Evolutionary conservation across 2,888 invertebrate genomes (phyloP).

Genomic region (Metopia argyrocephala): DNA sequence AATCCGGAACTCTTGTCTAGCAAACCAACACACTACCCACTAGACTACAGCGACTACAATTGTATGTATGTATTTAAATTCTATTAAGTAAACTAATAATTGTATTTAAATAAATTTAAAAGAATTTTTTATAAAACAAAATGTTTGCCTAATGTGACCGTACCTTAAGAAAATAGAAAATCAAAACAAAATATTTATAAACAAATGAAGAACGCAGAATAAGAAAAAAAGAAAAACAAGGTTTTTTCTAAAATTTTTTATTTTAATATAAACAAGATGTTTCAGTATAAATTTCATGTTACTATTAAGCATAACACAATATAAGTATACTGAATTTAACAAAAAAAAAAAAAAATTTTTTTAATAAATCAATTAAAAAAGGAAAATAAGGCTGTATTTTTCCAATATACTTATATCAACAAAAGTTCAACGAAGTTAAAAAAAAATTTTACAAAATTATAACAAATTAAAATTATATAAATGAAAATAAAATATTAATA

Average conservation of each 20-base stretch:
- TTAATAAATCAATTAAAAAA: not conserved
- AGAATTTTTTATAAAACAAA: not conserved
- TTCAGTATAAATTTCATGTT: not conserved
- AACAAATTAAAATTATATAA: too few species aligned
- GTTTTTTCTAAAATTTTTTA: not conserved
- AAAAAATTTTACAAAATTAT: not conserved
- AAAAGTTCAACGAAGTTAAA: too few species aligned
- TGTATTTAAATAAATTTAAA: not conserved
- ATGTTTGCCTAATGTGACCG: too few species aligned
- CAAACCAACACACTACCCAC: too few species aligned
- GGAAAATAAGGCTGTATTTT: too few species aligned
- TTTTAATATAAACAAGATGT: not conserved
- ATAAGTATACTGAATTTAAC: slow-evolving; percentile 13
- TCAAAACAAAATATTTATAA: slow-evolving; percentile 22
- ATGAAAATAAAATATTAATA: too few species aligned
- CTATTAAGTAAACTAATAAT: too few species aligned
- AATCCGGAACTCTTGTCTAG: too few species aligned
- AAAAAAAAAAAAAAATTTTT: not conserved
- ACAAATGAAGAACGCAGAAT: slow-evolving; percentile 19
- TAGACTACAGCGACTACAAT: too few species aligned
- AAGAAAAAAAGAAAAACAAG: not conserved
- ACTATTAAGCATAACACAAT: not conserved
- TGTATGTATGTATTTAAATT: too few species aligned
- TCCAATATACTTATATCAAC: too few species aligned
- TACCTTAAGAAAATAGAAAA: not conserved